phyloP scores from a whole-genome alignment of 2,888 invertebrate species.

The Macrosiphum euphorbiae region DNA sequence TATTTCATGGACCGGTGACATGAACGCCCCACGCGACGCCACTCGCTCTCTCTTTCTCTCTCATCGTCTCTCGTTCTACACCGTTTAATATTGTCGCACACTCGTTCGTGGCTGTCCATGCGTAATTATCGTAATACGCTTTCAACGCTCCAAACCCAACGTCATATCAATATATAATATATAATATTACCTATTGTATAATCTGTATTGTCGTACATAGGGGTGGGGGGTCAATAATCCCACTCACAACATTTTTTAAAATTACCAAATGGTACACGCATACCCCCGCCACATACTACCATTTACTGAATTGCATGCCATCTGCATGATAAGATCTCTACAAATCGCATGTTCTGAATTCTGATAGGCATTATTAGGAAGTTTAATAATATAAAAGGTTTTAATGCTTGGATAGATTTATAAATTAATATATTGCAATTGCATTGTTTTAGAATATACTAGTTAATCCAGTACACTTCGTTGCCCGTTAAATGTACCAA shows the following conservation, averaged over 20 bases:
- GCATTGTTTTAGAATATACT: background rate
- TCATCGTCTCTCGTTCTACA: background rate
- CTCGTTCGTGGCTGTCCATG: background rate
- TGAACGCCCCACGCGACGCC: constrained; percentile 18
- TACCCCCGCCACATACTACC: background rate
- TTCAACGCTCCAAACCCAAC: background rate
- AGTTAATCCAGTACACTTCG: too few species aligned
- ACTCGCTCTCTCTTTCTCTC: background rate
- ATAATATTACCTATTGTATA: background rate
- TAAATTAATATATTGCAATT: too few species aligned
- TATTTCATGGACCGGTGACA: constrained; percentile 29
- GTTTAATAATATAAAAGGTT: too few species aligned
- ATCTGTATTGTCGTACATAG: background rate
- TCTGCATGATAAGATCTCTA: background rate
- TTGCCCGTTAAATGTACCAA: too few species aligned
- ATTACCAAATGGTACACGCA: background rate
- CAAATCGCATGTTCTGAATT: background rate
- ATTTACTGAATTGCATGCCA: background rate
- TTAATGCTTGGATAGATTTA: background rate
- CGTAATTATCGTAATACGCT: background rate
- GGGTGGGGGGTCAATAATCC: background rate
- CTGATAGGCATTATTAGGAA: background rate
- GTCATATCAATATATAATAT: background rate
- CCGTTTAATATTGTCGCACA: background rate
- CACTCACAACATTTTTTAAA: background rate